These are phyloP conservation scores for Zosterops lateralis DNA, from an alignment of 2,113 vertebrate species.

Conservation along the genomic window DNA sequence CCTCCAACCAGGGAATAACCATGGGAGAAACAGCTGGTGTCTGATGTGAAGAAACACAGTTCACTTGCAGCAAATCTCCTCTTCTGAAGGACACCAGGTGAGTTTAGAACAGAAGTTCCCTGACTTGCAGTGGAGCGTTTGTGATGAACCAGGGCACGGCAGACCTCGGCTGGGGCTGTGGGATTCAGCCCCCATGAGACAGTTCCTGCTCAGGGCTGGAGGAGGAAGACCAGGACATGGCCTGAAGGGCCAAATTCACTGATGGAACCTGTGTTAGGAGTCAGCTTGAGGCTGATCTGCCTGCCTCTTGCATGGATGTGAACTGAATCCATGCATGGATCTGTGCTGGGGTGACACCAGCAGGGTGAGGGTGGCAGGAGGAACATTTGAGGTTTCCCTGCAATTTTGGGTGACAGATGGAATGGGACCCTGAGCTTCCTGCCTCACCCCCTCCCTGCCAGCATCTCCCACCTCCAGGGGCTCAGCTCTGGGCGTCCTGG, in stretches of 20 bases:
- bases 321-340: fast-evolving
- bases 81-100: neutral
- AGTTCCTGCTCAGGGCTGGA: neutral
- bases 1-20: neutral
- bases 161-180: fast-evolving
- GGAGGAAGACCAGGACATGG: neutral
- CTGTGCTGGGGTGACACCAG: fast-evolving
- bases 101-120: neutral
- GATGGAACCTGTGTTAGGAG: neutral
- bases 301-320: fast-evolving
- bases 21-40: fast-evolving
- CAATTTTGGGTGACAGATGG: neutral
- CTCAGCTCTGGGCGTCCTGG: fast-evolving
- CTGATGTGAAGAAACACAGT: neutral
- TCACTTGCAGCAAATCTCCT: neutral
- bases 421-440: neutral
- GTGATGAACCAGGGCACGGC: fast-evolving
- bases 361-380: fast-evolving
- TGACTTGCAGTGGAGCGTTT: fast-evolving
- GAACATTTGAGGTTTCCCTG: neutral
- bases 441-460: neutral
- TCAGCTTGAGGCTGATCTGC: neutral
- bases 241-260: neutral
- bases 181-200: neutral
- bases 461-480: neutral